Evolutionary conservation across 2,888 invertebrate species (phyloP), one percentile per base, ranked within the genome.

Genomic region (Nomada flava): DNA sequence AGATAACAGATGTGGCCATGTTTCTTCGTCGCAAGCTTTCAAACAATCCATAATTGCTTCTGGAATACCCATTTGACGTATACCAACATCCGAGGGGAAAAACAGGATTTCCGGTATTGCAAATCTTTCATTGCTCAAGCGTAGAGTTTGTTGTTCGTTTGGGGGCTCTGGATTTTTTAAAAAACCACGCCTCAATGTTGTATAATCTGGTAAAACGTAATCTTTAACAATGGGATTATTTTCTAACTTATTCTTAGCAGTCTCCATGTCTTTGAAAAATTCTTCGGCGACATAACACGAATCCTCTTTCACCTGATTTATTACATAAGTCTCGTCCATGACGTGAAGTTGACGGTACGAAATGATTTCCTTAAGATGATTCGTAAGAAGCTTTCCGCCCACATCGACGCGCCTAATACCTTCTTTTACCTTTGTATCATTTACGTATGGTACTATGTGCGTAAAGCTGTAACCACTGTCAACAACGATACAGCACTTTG

Each of bases 291-390:
- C 98, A 94, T 96, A 99, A 93, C 99, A 99, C 0, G 97, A 96
- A 93, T 99, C 99, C 94, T 99, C 99, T 94, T 99, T 99, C 0
- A 97, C 97, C 94, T 99, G 99, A 94, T 99, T 99, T 64, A 99
- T 98, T 0, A 99, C 98, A 94, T 98, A 98, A 0, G 99, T 98
- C 94, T 99, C 99, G 92, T 99, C 99, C 98, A 99, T 98, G 0
- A 99, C 99, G 95, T 99, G 98, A 62, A 99, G 94, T 92, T 99
- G 99, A 59, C 97, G 95, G 93, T 99, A 99, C 0, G 99, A 99
- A 87, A 99, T 96, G 20, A 99, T 96, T 94, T 99, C 99, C 93
- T 99, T 99, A 63, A 99, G 94, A 94, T 99, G 98, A 95, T 99
- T 99, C 0, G 99, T 99, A 80, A 99, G 93, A 13, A 98, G 96